Evolutionary conservation across 2,888 invertebrate genomes (phyloP).

Genomic region (Rhaphigaster nebulosa): DNA sequence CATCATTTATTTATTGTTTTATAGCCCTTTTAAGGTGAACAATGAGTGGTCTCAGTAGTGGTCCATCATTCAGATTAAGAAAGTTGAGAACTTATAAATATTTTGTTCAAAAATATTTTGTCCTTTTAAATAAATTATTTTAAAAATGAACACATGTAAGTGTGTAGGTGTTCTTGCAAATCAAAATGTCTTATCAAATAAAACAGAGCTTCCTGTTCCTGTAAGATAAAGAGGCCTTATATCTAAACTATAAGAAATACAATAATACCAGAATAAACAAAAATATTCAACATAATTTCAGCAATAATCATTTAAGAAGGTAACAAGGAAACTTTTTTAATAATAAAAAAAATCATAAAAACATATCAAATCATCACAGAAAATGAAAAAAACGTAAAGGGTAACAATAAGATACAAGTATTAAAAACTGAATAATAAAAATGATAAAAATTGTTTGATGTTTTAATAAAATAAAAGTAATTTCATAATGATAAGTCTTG

Average conservation of each 20-base stretch:
- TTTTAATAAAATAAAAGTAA: neutral
- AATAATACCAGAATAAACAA: neutral
- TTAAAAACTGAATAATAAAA: neutral
- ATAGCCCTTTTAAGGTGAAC: too few species aligned
- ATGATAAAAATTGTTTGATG: neutral
- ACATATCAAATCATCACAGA: neutral
- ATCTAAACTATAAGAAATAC: neutral
- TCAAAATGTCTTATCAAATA: slow-evolving; percentile 33
- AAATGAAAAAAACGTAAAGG: neutral
- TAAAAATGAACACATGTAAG: neutral
- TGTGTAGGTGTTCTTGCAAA: slow-evolving; percentile 45
- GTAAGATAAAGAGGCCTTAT: neutral
- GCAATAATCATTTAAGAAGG: neutral
- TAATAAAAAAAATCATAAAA: neutral
- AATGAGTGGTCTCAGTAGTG: neutral
- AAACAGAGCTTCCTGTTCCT: slow-evolving; percentile 43
- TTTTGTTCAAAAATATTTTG: neutral
- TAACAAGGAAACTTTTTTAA: neutral
- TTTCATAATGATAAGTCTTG: neutral
- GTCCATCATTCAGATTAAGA: neutral
- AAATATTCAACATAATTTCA: neutral
- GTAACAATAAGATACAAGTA: neutral
- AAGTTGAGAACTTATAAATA: neutral
- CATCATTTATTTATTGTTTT: neutral
- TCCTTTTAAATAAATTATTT: neutral